Conservation (phyloP, 2,113 vertebrate genomes). For the Mixornis gularis region DNA sequence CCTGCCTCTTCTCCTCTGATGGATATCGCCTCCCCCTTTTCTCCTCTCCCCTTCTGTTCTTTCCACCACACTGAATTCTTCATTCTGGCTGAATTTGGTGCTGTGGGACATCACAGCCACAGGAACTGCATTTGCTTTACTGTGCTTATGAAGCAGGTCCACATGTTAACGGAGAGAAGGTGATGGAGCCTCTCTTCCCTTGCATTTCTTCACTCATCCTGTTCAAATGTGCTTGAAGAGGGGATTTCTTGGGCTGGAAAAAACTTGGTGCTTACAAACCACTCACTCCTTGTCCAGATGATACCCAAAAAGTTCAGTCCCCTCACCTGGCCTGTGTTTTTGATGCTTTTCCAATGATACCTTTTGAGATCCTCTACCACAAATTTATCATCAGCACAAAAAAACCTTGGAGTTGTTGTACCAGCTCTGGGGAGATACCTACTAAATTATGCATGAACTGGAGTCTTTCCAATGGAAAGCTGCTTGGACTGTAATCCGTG, state of each 20-base stretch:
- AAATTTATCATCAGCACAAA: rapidly evolving
- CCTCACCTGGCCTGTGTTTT: background rate
- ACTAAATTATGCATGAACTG: background rate
- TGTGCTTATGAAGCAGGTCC: background rate
- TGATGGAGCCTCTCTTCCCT: background rate
- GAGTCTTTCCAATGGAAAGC: background rate
- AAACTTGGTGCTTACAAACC: background rate
- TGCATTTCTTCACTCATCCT: background rate
- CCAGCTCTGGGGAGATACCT: background rate
- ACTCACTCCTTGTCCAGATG: background rate
- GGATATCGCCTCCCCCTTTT: background rate
- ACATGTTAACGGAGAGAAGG: background rate
- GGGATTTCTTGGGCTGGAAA: background rate
- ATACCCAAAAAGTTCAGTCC: background rate
- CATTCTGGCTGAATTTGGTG: background rate
- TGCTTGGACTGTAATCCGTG: background rate
- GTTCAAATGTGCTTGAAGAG: background rate
- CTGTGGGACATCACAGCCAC: background rate
- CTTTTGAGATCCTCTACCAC: background rate
- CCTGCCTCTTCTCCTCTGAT: background rate
- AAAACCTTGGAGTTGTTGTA: background rate
- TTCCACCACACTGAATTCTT: background rate
- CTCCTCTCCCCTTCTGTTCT: background rate
- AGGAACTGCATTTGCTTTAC: background rate
- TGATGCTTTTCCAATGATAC: background rate